These are phyloP conservation scores for Globodera ellingtonae DNA, from an alignment of 1,140 invertebrate species.

Conservation along the genomic window DNA sequence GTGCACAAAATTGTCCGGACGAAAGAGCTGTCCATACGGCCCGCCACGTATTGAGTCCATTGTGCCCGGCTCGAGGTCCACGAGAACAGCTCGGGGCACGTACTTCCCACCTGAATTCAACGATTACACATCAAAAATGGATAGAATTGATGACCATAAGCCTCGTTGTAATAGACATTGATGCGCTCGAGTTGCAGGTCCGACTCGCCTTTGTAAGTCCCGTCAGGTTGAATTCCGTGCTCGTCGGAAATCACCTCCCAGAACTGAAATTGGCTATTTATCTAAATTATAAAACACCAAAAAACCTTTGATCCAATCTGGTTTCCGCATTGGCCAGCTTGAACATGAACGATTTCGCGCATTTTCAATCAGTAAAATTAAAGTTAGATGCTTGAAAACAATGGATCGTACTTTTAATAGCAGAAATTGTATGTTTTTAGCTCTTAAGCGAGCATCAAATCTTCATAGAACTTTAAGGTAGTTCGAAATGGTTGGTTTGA, in stretches of 20 bases:
- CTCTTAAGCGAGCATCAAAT: too few species aligned
- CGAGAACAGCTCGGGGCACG: constrained; percentile 84
- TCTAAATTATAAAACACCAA: background rate
- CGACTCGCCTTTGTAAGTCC: constrained; percentile 68
- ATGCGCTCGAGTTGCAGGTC: constrained; percentile 65
- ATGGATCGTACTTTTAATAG: too few species aligned
- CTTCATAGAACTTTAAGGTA: too few species aligned
- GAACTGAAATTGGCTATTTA: constrained; percentile 38
- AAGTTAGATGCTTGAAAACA: background rate
- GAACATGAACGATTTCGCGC: constrained; percentile 90
- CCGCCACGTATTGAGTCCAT: constrained; percentile 89
- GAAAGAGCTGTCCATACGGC: constrained; percentile 78
- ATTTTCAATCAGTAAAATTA: constrained; percentile 70
- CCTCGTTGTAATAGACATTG: constrained; percentile 70
- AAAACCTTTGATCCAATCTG: constrained; percentile 83
- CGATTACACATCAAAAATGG: background rate
- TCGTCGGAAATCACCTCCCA: constrained; percentile 56
- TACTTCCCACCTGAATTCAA: constrained; percentile 75
- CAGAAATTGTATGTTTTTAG: too few species aligned
- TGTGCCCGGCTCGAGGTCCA: constrained; percentile 85
- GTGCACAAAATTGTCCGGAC: constrained; percentile 86
- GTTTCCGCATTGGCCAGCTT: constrained; percentile 89
- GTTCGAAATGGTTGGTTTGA: too few species aligned
- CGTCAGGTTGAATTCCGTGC: constrained; percentile 56
- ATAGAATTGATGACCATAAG: constrained; percentile 40